Evolutionary conservation across 2,888 invertebrate species (phyloP).

Genomic region (Eurytoma californica): DNA sequence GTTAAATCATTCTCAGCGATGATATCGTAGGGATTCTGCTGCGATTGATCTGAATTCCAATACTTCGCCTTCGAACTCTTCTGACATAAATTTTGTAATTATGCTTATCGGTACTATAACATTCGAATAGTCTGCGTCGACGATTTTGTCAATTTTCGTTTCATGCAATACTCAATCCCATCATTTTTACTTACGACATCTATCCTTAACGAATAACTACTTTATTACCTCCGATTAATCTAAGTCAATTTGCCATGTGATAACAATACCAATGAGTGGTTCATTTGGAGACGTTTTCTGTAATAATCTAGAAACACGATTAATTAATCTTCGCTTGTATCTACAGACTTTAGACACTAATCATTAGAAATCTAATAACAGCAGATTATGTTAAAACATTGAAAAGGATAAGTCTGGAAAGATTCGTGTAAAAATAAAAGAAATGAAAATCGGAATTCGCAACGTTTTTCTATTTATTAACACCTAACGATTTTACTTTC

Average conservation of each 20-base stretch:
- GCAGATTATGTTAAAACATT: conserved; percentile 4
- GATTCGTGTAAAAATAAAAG: not conserved
- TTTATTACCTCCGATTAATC: conserved; percentile 26
- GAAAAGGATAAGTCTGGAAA: not conserved
- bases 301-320: conserved; percentile 7
- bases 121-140: conserved; percentile 5
- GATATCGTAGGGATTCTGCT: conserved; percentile 1
- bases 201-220: conserved; percentile 18
- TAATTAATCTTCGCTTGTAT: conserved; percentile 26
- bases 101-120: not conserved
- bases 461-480: not conserved
- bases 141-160: not conserved
- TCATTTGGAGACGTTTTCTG: conserved; percentile 33
- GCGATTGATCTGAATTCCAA: conserved; percentile 34
- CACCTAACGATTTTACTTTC: not conserved
- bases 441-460: not conserved
- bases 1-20: not conserved
- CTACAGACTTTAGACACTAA: not conserved
- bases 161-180: not conserved
- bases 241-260: conserved; percentile 32
- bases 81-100: not conserved
- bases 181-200: not conserved
- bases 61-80: conserved; percentile 5
- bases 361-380: conserved; percentile 10
- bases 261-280: conserved; percentile 45